Evolutionary conservation across 2,888 invertebrate genomes (phyloP), one percentile per base, ranked within the genome.

Genomic region (Labia minor): DNA sequence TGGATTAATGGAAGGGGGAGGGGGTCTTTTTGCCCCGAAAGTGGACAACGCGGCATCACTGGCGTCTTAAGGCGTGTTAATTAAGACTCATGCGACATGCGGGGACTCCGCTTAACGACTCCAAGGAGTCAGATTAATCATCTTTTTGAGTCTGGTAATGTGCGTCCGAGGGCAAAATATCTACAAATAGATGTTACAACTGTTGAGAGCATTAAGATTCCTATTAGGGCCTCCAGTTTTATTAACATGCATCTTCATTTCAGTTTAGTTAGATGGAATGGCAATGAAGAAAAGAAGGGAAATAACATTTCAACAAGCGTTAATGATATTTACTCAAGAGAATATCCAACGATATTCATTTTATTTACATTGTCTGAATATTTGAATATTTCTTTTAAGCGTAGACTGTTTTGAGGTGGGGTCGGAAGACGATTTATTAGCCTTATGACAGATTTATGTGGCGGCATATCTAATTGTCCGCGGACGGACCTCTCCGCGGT

Each of bases 211-310:
- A 49, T 49, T 49, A 49, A 49, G 49, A 49, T 49, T 49, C 49
- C 49, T 49, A n/a, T 16, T 16, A n/a, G 16, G 14, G 49, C 16
- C 16, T 49, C 49, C 49, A n/a, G 16, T 16, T 26, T 11, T 49
- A 49, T 49, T 49, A 49, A 49, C 49, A 49, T 49, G 49, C 49
- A 49, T 49, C 49, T 49, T 49, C 49, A 49, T 49, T 49, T 14
- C 49, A 11, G 49, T 16, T 49, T 26, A 26, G 26, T 26, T 26
- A 26, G 26, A 26, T 26, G 26, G 26, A 26, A 26, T 26, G 26
- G 26, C 26, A 26, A 26, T 26, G 26, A 8, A 26, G 26, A 26
- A 26, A 26, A 26, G 26, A 26, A 26, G 3, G 26, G 26, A 6
- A 26, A 26, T 26, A 26, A 26, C 4, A 26, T 26, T 26, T 26